These are phyloP conservation scores for Helobdella robusta DNA, from an alignment of 2,888 invertebrate genomes.

Conservation along the genomic window DNA sequence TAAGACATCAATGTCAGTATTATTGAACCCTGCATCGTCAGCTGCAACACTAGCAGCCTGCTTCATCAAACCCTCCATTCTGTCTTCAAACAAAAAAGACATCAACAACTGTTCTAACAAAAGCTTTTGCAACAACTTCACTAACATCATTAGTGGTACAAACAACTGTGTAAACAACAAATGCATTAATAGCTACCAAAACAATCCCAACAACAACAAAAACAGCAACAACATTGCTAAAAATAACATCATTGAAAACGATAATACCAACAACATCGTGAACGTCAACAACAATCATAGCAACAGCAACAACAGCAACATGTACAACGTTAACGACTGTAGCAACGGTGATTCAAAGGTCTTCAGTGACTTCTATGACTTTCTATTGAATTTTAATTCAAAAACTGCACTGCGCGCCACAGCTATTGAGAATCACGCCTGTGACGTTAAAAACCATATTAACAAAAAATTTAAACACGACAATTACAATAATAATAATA, in stretches of 20 bases:
- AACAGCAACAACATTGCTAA: not conserved
- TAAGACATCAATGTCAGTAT: not conserved
- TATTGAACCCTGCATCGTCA: not conserved
- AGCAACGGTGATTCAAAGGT: not conserved
- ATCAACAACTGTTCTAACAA: not conserved
- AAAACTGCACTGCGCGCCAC: not conserved
- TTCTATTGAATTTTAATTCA: not conserved
- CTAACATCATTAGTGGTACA: not conserved
- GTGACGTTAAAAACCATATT: too few species aligned
- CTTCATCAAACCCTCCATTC: not conserved
- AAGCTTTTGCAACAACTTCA: not conserved
- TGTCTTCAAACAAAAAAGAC: not conserved
- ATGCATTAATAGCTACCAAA: not conserved
- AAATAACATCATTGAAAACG: not conserved
- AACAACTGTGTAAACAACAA: not conserved
- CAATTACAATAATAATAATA: too few species aligned
- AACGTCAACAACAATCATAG: not conserved
- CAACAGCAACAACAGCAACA: conserved; percentile 8
- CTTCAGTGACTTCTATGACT: not conserved
- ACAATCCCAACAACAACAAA: not conserved
- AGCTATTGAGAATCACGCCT: too few species aligned
- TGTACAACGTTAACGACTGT: not conserved
- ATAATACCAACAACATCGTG: not conserved
- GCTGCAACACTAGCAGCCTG: not conserved
- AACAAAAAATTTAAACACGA: too few species aligned